Conservation (phyloP, 1,140 invertebrate genomes). For the Chlorops oryzae region DNA sequence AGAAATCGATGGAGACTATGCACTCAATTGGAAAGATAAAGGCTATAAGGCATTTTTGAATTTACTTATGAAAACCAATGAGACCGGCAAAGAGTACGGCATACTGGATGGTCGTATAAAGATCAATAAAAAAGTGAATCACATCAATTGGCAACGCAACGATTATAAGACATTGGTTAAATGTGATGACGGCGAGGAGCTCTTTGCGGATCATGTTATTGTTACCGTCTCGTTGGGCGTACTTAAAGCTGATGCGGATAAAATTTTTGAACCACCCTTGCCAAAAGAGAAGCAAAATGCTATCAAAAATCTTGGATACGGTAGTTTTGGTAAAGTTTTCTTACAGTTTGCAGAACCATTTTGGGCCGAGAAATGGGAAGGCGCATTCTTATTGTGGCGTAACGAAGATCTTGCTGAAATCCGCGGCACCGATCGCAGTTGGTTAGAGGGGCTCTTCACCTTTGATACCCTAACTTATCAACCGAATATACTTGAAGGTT, state of each 20-base stretch:
- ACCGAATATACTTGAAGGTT: conserved; percentile 60
- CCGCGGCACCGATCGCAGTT: conserved; percentile 49
- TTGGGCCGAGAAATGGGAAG: conserved; percentile 53
- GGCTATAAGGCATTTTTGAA: conserved; percentile 55
- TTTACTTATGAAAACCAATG: conserved; percentile 51
- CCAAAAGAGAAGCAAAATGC: conserved; percentile 55
- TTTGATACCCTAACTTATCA: conserved; percentile 57
- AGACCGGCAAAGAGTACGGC: conserved; percentile 31
- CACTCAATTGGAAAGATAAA: conserved; percentile 54
- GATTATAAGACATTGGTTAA: conserved; percentile 43
- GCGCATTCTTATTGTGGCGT: conserved; percentile 53
- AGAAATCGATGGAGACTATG: conserved; percentile 52
- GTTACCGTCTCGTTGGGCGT: conserved; percentile 63
- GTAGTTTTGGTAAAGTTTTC: conserved; percentile 69
- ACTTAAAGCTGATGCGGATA: conserved; percentile 52
- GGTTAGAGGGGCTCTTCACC: conserved; percentile 57
- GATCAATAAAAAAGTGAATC: conserved; percentile 48
- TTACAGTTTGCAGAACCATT: conserved; percentile 59
- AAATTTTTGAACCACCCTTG: conserved; percentile 54
- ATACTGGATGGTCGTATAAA: conserved; percentile 14
- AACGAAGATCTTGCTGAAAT: conserved; percentile 51
- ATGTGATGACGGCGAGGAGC: conserved; percentile 56
- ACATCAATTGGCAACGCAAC: conserved; percentile 43
- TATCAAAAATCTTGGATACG: conserved; percentile 60
- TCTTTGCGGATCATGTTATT: conserved; percentile 57